Base-by-base conservation (phyloP, 2,113 vertebrate genomes). In the Cyprinodon tularosa region DNA sequence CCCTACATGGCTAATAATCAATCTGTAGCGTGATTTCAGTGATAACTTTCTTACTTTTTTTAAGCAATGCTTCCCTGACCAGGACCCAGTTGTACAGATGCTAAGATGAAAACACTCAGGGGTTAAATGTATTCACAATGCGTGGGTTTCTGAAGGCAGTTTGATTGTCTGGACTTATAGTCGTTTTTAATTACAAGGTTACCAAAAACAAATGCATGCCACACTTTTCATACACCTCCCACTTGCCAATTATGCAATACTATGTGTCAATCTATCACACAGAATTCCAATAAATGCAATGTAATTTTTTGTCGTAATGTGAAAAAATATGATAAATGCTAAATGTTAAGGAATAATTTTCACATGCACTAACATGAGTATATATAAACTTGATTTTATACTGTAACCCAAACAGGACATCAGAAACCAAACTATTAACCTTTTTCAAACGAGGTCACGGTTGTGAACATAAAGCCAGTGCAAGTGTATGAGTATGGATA, bases 401-500 rank as follows among this genome's bases (percentile, higher is more conserved):
- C 22, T 68, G 38, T 77, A 11, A 22, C 67, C 62, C 14, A 59
- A 38, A 42, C 62, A 22, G 59, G 13, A 38, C 20, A 42, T n/a
- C 37, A 61, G 59, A 81, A 63, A 64, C 53, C 1, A 5, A 76
- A 36, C 59, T 36, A 36, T 68, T 39, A 38, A 20, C 7, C 50
- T 20, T 14, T 57, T 17, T n/a, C 5, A 29, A 29, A 20, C 8
- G 3, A 62, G 8, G n/a, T 22, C 74, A 71, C n/a, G 3, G 40
- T 66, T 76, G 47, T 42, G 13, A 38, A 38, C 0, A 7, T 45
- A 82, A 80, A 68, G 63, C 42, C 22, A 22, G 78, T 64, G 81
- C 82, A 66, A 48, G 62, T 74, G 79, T 71, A 39, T 17, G 42
- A 62, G 59, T 17, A 80, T 72, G 60, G 79, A 72, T 72, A 77